Evolutionary conservation across 1,140 invertebrate species (phyloP), one percentile per base, ranked within the genome.

Genomic region (Drosophila varians): DNA sequence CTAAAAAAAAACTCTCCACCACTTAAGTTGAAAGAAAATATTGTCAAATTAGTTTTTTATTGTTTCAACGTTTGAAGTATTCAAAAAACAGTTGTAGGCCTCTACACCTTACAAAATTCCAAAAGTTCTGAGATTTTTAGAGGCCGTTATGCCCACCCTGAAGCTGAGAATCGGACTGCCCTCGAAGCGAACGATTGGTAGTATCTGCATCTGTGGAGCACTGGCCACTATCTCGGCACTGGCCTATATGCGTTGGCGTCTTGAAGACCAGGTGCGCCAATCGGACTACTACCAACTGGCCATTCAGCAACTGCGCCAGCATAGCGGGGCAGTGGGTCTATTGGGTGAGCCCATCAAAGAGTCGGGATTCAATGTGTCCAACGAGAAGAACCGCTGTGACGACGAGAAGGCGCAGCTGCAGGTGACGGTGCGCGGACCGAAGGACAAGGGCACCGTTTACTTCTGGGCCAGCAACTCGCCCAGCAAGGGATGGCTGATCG

Each of bases 291-390:
- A 93, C 75, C 93, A 92, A 73, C 74, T 92, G 62, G 93, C 94
- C 14, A 65, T 94, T 9, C 92, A 93, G 80, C 92, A 76, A 23
- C 76, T 94, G 2, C 82, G 93, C 56, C 83, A 72, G 16, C 92
- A 94, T 74, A 68, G 28, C 56, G 84, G 93, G 16, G 93, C 94
- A 6, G 90, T 94, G 1, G 72, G 92, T 56, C 91, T 93, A 46
- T 78, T 95, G 38, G 94, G 94, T 23, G 93, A 94, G 80, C 94
- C 94, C 4, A 94, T 95, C 11, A 93, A 92, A 84, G 93, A 93
- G 55, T 92, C 91, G 18, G 91, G 88, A 26, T 92, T 94, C 51
- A 93, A 93, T 89, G 72, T 94, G 43, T 91, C 82, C 3, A 92
- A 94, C 70, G 65, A 58, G 12, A 92, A 92, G 56, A 94, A 94